Conservation (phyloP, 2,888 invertebrate species). For the Dynastes maya region DNA sequence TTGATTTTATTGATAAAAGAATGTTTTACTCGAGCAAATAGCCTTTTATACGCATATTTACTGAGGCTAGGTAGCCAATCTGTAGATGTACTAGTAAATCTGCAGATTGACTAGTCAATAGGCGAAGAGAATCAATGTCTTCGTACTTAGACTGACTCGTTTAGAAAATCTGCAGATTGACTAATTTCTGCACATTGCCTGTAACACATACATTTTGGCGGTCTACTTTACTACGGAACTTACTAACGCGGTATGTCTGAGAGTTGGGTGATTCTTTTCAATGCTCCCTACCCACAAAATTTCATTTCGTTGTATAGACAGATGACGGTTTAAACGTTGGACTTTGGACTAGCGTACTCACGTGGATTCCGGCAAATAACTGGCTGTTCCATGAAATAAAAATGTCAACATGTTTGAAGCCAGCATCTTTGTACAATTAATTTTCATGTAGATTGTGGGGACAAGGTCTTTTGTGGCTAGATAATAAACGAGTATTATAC, state of each 20-base stretch:
- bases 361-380: neutral
- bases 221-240: too few relatives aligned
- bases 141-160: too few relatives aligned
- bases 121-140: too few relatives aligned
- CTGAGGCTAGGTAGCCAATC: too few relatives aligned
- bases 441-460: neutral
- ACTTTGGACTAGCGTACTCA: constrained; percentile 23
- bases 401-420: constrained; percentile 13
- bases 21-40: too few relatives aligned
- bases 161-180: too few relatives aligned
- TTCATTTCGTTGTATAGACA: constrained; percentile 22
- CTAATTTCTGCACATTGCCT: too few relatives aligned
- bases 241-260: neutral
- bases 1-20: too few relatives aligned
- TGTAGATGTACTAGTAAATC: too few relatives aligned
- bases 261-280: neutral
- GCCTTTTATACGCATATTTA: too few relatives aligned
- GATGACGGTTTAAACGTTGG: constrained; percentile 23
- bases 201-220: too few relatives aligned
- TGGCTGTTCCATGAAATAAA: neutral
- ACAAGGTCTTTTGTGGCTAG: neutral
- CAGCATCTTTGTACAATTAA: neutral
- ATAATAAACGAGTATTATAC: neutral
- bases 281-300: constrained; percentile 3
- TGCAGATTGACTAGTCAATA: too few relatives aligned